Percentiles rank a stretch among this genome's conserved stretches.
These are phyloP conservation scores for Anguilla megastoma DNA, from an alignment of 2,797 vertebrate genomes.

Conservation along the genomic window DNA sequence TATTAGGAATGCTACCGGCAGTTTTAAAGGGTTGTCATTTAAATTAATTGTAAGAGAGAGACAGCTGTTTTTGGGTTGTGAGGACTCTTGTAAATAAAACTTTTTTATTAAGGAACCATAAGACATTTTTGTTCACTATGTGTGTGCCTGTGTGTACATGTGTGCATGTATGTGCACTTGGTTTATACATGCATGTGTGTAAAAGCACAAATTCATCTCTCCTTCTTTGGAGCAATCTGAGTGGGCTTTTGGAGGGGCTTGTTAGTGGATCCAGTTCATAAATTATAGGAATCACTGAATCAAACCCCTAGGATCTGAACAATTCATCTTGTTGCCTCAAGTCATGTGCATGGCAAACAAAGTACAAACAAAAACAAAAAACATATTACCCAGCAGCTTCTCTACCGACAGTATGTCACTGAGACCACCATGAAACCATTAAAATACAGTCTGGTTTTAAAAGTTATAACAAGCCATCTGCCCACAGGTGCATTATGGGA, in stretches of 20 bases:
- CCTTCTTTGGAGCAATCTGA: not conserved
- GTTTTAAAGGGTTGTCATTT: not conserved
- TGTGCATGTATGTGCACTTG: not conserved
- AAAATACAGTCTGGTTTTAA: not conserved
- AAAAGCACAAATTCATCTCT: not conserved
- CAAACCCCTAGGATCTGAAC: not conserved
- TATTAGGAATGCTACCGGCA: not conserved
- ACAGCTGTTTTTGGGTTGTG: not conserved
- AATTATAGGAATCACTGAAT: not conserved
- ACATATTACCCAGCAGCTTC: not conserved
- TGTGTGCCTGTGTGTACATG: not conserved
- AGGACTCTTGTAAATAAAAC: not conserved
- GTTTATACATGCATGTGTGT: not conserved
- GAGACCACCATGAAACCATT: not conserved
- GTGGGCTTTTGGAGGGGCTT: not conserved
- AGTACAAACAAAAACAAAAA: not conserved
- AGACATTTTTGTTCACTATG: not conserved
- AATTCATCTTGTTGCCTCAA: not conserved
- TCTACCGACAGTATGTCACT: not conserved
- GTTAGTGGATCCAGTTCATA: not conserved
- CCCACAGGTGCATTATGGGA: slow-evolving; percentile 41
- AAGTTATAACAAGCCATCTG: not conserved
- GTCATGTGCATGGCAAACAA: not conserved
- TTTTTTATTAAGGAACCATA: not conserved
- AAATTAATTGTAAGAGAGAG: not conserved